A percentile compares a stretch with the other conserved stretches of the same genome.
Conservation (phyloP, 2,113 vertebrate genomes). For the Pycnonotus jocosus region DNA sequence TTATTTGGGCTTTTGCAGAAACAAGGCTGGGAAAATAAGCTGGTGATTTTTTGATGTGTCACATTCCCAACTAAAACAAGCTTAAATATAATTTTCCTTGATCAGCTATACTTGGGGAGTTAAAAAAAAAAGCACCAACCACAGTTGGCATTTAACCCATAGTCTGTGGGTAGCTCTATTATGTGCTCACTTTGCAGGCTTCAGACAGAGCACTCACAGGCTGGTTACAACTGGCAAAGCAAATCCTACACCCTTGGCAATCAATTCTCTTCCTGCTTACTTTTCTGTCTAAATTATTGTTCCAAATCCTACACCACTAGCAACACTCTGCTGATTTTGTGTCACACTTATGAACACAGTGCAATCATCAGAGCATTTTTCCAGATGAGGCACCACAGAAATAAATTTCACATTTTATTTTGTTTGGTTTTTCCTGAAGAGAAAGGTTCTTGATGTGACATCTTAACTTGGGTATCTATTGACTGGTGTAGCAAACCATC, state of each 20-base stretch:
- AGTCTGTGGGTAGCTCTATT: not conserved
- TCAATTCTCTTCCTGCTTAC: not conserved
- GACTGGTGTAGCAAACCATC: not conserved
- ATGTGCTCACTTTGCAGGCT: not conserved
- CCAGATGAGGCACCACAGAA: not conserved
- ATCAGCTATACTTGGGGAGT: not conserved
- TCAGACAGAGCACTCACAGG: not conserved
- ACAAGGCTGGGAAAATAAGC: slow-evolving; percentile 32
- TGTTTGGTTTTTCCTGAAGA: not conserved
- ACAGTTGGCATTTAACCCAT: not conserved
- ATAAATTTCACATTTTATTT: not conserved
- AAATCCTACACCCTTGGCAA: not conserved
- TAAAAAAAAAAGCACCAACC: not conserved
- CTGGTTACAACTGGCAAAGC: not conserved
- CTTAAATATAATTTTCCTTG: slow-evolving; percentile 2
- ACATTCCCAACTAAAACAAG: slow-evolving; percentile 22
- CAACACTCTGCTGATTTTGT: not conserved
- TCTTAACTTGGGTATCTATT: not conserved
- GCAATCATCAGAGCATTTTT: not conserved
- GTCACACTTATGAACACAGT: not conserved
- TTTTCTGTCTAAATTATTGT: not conserved
- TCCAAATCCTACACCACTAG: not conserved
- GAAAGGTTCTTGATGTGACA: not conserved
- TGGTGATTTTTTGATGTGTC: not conserved
- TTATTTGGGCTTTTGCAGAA: not conserved